Evolutionary conservation across 2,113 vertebrate genomes (phyloP).

Genomic region (Eolophus roseicapilla): DNA sequence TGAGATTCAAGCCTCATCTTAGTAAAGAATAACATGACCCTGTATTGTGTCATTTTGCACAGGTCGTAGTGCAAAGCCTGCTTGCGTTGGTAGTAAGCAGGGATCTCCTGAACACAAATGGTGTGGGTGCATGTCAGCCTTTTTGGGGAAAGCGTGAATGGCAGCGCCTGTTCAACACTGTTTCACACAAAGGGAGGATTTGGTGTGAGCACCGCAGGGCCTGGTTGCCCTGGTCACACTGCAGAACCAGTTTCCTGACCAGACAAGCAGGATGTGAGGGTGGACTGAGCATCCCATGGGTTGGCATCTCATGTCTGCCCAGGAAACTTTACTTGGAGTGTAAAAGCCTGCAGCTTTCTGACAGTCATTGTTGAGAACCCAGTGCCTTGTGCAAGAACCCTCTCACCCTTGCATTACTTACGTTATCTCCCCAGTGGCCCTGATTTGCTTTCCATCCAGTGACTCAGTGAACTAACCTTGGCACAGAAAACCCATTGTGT

Average conservation of each 20-base stretch:
- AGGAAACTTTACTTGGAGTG: background rate
- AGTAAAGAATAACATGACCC: background rate
- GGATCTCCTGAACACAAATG: background rate
- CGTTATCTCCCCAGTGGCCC: background rate
- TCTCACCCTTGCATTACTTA: background rate
- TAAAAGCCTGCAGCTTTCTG: background rate
- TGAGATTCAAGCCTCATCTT: background rate
- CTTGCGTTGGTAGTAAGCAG: background rate
- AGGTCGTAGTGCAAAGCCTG: background rate
- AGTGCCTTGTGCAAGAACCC: background rate
- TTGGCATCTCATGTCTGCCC: background rate
- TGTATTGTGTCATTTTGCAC: background rate
- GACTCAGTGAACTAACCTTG: background rate
- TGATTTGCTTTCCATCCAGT: background rate
- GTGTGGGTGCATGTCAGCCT: background rate
- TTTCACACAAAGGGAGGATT: background rate
- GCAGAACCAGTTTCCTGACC: background rate
- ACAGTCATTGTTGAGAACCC: rapidly evolving
- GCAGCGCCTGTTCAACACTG: rapidly evolving
- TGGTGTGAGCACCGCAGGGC: rapidly evolving
- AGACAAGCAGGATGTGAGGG: background rate
- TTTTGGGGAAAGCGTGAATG: background rate
- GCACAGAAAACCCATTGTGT: background rate
- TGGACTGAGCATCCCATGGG: rapidly evolving
- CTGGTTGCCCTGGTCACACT: background rate